phyloP scores from a whole-genome alignment of 2,113 vertebrate genomes.

The Sinocyclocheilus anshuiensis region DNA sequence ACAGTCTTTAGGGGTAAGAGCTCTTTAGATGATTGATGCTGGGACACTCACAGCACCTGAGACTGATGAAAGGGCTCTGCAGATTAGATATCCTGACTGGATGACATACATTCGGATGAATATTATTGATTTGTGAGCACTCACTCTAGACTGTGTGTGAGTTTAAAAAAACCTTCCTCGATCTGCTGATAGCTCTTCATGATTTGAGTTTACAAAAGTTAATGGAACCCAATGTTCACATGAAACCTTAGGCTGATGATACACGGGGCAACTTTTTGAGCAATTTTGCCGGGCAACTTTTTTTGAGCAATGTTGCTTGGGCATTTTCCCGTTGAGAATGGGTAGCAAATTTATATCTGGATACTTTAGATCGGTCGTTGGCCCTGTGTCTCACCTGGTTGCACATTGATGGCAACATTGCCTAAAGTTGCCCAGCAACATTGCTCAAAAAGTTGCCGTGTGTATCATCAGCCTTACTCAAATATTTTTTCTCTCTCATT shows the following conservation, averaged over 20 bases:
- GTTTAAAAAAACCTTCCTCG: background rate
- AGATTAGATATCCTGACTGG: slow-evolving; percentile 40
- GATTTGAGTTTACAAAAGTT: background rate
- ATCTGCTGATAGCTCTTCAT: background rate
- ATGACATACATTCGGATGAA: slow-evolving; percentile 18
- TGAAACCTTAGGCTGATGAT: background rate
- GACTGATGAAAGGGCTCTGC: slow-evolving; percentile 37
- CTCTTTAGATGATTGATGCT: slow-evolving; percentile 48
- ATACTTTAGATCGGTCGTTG: no score
- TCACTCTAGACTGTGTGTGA: background rate
- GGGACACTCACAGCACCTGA: slow-evolving; percentile 9
- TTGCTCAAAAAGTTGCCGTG: no score
- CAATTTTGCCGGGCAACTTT: no score
- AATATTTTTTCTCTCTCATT: background rate
- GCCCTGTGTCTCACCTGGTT: no score
- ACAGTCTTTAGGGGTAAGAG: slow-evolving; percentile 25
- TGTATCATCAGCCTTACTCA: background rate
- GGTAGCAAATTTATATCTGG: no score
- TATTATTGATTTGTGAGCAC: slow-evolving; percentile 17
- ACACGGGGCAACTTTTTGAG: no score
- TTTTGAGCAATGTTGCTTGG: no score
- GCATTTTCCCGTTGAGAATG: no score
- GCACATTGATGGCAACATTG: no score
- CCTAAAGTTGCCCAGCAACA: no score
- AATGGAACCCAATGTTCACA: background rate